These are phyloP conservation scores for Magallana angulata DNA, from an alignment of 1,140 invertebrate genomes.

Conservation along the genomic window DNA sequence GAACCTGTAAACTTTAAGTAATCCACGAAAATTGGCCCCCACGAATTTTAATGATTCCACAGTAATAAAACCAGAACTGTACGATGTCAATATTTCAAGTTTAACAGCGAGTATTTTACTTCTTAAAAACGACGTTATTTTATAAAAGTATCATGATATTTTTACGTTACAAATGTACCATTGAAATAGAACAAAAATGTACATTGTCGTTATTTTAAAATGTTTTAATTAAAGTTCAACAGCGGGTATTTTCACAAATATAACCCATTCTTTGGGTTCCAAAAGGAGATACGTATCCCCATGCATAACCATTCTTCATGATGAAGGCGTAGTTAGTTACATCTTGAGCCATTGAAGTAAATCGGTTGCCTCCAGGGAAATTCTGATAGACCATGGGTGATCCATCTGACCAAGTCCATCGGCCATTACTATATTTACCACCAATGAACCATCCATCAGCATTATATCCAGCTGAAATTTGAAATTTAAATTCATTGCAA, in stretches of 20 bases:
- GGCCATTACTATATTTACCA: neutral
- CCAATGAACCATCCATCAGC: conserved; percentile 16
- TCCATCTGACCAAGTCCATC: neutral
- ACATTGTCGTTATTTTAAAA: too few species aligned
- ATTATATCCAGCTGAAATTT: neutral
- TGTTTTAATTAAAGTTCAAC: neutral
- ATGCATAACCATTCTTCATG: neutral
- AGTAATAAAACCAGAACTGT: too few species aligned
- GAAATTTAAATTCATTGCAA: too few species aligned
- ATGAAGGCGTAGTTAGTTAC: conserved; percentile 16
- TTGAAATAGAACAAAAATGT: too few species aligned
- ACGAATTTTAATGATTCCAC: too few species aligned
- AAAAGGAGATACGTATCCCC: conserved; percentile 1
- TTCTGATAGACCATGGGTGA: neutral
- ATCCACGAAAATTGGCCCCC: too few species aligned
- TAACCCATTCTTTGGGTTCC: conserved; percentile 7
- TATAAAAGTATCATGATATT: too few species aligned
- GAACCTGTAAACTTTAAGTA: too few species aligned
- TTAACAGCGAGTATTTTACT: neutral
- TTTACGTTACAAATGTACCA: too few species aligned
- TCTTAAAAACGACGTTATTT: too few species aligned
- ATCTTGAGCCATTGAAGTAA: neutral
- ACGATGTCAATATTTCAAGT: too few species aligned
- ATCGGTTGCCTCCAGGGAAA: neutral
- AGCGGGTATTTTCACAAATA: neutral